phyloP scores from a whole-genome alignment of 37 sponge, comb jelly and placozoan genomes.

The Oopsacas minuta region DNA sequence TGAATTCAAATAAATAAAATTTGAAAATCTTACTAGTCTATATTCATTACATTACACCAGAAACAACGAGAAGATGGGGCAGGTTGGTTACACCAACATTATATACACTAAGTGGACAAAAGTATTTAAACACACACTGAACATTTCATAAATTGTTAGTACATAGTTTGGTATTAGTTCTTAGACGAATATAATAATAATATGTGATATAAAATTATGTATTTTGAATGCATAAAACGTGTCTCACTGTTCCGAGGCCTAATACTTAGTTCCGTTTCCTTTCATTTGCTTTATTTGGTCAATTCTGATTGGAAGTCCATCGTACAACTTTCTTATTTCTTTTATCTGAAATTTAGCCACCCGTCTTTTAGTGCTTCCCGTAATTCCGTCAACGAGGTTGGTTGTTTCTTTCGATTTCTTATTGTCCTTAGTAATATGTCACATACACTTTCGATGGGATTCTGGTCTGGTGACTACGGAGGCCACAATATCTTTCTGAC shows the following conservation, averaged over 20 bases:
- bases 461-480: background rate
- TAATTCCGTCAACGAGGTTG: background rate
- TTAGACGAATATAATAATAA: background rate
- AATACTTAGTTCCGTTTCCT: background rate
- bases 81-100: no score
- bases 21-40: background rate
- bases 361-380: background rate
- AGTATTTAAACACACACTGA: background rate
- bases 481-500: background rate
- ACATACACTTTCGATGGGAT: constrained; percentile 11
- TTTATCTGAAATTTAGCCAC: background rate
- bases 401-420: background rate
- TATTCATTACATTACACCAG: background rate
- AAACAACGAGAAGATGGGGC: no score
- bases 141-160: background rate
- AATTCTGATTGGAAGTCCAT: background rate
- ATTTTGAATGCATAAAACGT: background rate
- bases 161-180: background rate
- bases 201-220: background rate
- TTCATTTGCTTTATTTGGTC: background rate
- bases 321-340: background rate
- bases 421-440: background rate
- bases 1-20: background rate
- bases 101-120: no score
- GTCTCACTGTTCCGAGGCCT: background rate